A percentile compares a stretch with the other conserved stretches of the same genome.
These are phyloP conservation scores for Sebastes schlegelii DNA, from an alignment of 2,113 vertebrate genomes.

Conservation along the genomic window DNA sequence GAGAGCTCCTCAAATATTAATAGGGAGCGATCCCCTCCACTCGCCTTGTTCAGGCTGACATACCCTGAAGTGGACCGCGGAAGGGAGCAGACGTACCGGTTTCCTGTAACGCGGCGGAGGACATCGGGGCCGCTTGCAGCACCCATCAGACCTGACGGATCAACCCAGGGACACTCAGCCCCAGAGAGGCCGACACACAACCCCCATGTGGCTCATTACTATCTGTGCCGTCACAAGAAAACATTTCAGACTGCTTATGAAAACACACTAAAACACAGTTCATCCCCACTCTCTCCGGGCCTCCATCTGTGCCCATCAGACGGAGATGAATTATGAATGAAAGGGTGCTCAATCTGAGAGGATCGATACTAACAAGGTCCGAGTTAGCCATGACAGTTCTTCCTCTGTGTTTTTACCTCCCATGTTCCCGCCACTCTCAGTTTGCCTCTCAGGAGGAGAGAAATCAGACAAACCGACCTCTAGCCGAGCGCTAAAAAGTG, in stretches of 20 bases:
- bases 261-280: slow-evolving; percentile 56
- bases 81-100: not conserved
- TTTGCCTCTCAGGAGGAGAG: slow-evolving; percentile 16
- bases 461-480: not conserved
- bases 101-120: slow-evolving; percentile 11
- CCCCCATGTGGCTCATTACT: slow-evolving; percentile 55
- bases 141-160: slow-evolving; percentile 43
- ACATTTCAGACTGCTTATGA: slow-evolving; percentile 58
- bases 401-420: slow-evolving; percentile 39
- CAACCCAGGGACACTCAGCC: not conserved
- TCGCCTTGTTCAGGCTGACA: slow-evolving; percentile 55
- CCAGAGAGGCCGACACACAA: slow-evolving; percentile 12
- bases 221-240: slow-evolving; percentile 32
- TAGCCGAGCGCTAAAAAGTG: slow-evolving; percentile 38
- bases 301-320: slow-evolving; percentile 64
- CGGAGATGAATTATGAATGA: slow-evolving; percentile 82
- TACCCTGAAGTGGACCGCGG: slow-evolving; percentile 57
- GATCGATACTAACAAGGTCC: slow-evolving; percentile 84
- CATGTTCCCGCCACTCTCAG: slow-evolving; percentile 11
- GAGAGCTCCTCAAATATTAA: slow-evolving; percentile 83
- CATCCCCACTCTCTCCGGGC: slow-evolving; percentile 30
- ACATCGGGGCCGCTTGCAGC: slow-evolving; percentile 18
- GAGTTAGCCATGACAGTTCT: slow-evolving; percentile 67
- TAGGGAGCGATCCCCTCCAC: slow-evolving; percentile 64
- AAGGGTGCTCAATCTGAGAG: slow-evolving; percentile 74